phyloP scores from a whole-genome alignment of 1,140 invertebrate species.

The Dolichoris vasculosae region DNA sequence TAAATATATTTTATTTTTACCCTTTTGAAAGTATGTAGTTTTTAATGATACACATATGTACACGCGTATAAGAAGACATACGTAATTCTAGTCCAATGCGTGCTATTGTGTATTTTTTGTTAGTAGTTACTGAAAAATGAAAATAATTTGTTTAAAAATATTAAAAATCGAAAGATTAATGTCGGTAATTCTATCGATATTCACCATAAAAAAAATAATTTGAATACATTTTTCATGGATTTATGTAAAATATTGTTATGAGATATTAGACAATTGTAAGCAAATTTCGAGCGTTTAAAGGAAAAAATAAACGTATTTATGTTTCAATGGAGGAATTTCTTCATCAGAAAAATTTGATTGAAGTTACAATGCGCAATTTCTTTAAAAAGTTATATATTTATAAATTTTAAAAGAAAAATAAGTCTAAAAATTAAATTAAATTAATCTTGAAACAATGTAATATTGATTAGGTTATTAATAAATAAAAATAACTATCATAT shows the following conservation, averaged over 20 bases:
- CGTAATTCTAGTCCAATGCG: conserved; percentile 56
- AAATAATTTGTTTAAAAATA: conserved; percentile 18
- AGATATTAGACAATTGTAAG: background rate
- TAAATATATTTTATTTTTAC: conserved; percentile 55
- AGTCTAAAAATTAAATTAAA: background rate
- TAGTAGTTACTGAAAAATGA: conserved; percentile 14
- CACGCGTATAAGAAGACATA: conserved; percentile 37
- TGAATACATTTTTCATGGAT: conserved; percentile 13
- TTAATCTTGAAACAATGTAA: conserved; percentile 4
- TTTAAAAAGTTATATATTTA: conserved; percentile 21
- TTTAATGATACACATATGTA: conserved; percentile 44
- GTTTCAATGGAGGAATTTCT: conserved; percentile 38
- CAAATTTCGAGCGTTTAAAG: background rate
- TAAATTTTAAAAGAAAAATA: conserved; percentile 2
- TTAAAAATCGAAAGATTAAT: background rate
- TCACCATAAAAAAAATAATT: background rate
- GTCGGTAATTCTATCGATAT: conserved; percentile 19
- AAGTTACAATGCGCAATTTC: background rate
- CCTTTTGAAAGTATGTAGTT: conserved; percentile 48
- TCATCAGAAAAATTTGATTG: background rate
- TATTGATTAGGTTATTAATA: conserved; percentile 22
- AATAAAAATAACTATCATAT: conserved; percentile 3
- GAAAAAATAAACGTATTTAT: conserved; percentile 6
- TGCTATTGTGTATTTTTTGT: conserved; percentile 52
- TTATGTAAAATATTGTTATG: conserved; percentile 14